Conservation (phyloP, 2,888 invertebrate species). For the Chrysodeixis includens region DNA sequence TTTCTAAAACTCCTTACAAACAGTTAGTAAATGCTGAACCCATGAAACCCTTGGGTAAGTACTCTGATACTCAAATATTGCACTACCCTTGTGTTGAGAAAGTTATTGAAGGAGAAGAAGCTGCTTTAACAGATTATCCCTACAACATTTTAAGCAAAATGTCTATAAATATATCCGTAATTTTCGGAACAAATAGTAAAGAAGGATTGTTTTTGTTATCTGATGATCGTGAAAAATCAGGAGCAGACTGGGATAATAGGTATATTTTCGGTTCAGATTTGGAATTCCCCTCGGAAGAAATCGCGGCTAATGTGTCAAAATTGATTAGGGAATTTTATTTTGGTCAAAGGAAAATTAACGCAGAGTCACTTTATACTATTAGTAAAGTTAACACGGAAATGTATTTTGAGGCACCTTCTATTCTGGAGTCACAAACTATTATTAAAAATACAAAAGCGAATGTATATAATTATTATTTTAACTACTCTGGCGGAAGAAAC, state of each 20-base stretch:
- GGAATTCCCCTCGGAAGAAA: conserved; percentile 70
- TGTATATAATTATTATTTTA: conserved; percentile 79
- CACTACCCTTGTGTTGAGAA: conserved; percentile 82
- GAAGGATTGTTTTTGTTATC: conserved; percentile 74
- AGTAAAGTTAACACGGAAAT: conserved; percentile 78
- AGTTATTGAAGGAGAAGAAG: conserved; percentile 71
- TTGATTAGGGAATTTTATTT: conserved; percentile 81
- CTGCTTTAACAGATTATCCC: conserved; percentile 77
- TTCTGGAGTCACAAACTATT: conserved; percentile 73
- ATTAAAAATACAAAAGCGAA: conserved; percentile 60
- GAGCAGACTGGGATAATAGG: conserved; percentile 67
- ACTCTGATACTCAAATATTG: conserved; percentile 78
- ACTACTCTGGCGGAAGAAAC: conserved; percentile 79
- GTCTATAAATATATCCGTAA: conserved; percentile 69
- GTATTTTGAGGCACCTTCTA: conserved; percentile 80
- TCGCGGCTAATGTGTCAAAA: conserved; percentile 67
- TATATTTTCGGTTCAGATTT: conserved; percentile 83
- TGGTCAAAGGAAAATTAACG: conserved; percentile 79
- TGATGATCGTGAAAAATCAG: conserved; percentile 60
- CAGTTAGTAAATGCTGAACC: conserved; percentile 69
- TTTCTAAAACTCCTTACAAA: conserved; percentile 68
- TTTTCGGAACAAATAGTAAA: conserved; percentile 76
- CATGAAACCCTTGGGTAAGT: conserved; percentile 73
- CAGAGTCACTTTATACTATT: conserved; percentile 73
- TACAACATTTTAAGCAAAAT: conserved; percentile 74